Base-by-base conservation (phyloP, 37 sponge, comb jelly and placozoan species). In the Aplysina aerophoba region DNA sequence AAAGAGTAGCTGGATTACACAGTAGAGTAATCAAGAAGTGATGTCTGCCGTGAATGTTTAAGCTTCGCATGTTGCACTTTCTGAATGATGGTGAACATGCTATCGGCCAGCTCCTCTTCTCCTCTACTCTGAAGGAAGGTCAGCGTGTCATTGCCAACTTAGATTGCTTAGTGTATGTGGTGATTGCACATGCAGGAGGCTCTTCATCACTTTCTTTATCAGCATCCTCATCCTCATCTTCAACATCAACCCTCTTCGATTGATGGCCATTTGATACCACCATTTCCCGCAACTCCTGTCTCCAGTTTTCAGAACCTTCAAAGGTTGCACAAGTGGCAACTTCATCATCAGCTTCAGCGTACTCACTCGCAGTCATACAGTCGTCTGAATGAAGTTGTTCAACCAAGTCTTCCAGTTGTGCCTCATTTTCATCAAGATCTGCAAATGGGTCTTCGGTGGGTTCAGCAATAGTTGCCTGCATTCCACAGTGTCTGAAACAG, bases 291-390 rank as follows among this genome's bases (percentile, higher is more conserved):
- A 71, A 71, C 73, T 71, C 73, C 15, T 71, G 35, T 14, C 73
- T 71, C 73, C 73, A 71, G 73, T 71, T 71, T 37, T 71, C 73
- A 71, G 73, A 71, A 71, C 2, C 73, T 71, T 71, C 73, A 71
- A 71, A 71, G 73, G 73, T 71, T 30, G 73, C 73, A 71, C 73
- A 71, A 71, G 73, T 71, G 73, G 31, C 73, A 71, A 71, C 73
- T 71, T 71, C 73, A 71, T 28, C 15, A 71, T 71, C 35, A 4
- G 36, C 73, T 30, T 71, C 35, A 71, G 73, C 73, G 11, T 71
- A 71, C 35, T 71, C 73, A 21, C 37, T 71, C 11, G 35, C 73
- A 17, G 73, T 71, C 73, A 71, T 71, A 71, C 15, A 37, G 73
- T 71, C 73, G 36, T 71, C 73, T 71, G 73, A 37, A 71, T 71